Base-by-base conservation (phyloP, 2,113 vertebrate genomes). In the Petaurus breviceps region DNA sequence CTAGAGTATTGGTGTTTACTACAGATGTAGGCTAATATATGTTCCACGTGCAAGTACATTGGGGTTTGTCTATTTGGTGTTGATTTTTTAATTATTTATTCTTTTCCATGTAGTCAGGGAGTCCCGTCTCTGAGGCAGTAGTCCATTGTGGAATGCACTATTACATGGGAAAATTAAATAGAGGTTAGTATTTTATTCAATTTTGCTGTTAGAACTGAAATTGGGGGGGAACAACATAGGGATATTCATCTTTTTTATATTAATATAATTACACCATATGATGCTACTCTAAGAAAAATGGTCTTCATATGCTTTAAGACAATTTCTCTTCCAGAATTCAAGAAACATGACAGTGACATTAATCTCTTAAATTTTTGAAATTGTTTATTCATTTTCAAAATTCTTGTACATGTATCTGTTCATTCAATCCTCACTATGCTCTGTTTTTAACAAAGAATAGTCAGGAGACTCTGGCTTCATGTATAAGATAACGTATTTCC, bases 81-180 rank as follows among this genome's bases (percentile, higher is more conserved):
- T 97, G 68, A 97, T 93, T 97, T 94, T 95, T 92, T 95, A 97
- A 90, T 94, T 94, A 95, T 94, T 98, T 97, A 51, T 97, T 98
- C 95, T 98, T 98, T 97, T 98, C 96, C 98, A 97, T 98, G 95
- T 98, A 99, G 99, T 98, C 99, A 98, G 99, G 99, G 96, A 99
- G 98, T 61, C 98, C 99, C 96, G 96, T 98, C 96, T 99, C 99
- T 98, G 99, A 99, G 98, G 98, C 98, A 0, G 97, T 99, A 94
- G 98, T 98, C 93, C 99, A 99, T 97, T 99, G 99, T 98, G 99
- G 99, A 97, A 98, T 98, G 95, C 99, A 99, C 90, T 99, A 99
- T 98, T 99, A 99, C 93, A 98, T 99, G 96, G 99, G 98, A 96
- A 98, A 99, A 95, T 99, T 99, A 95, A 99, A 99, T 97, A 95